Conservation (phyloP, 2,113 vertebrate genomes). For the Machaerirhynchus nigripectus region DNA sequence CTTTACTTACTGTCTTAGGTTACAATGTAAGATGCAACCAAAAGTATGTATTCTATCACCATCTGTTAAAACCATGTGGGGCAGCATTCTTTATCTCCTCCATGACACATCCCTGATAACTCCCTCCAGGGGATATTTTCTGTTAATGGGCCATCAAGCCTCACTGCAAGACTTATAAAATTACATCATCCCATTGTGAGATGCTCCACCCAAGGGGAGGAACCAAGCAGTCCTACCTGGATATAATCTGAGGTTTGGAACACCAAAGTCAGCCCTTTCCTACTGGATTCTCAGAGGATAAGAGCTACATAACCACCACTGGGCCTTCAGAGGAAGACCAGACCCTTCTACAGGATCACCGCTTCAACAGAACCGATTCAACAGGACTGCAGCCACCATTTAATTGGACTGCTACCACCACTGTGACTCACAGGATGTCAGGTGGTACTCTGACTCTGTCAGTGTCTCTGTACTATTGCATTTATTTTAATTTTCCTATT, state of each 20-base stretch:
- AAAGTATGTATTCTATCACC: neutral
- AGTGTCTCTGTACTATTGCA: neutral
- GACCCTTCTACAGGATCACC: neutral
- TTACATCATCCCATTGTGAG: neutral
- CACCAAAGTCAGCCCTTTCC: neutral
- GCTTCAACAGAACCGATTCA: neutral
- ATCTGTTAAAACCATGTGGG: neutral
- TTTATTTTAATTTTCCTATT: neutral
- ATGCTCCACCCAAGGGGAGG: neutral
- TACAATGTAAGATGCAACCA: neutral
- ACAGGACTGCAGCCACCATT: neutral
- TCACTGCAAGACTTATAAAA: neutral
- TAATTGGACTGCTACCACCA: neutral
- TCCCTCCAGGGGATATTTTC: neutral
- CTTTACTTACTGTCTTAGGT: neutral
- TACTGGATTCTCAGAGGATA: neutral
- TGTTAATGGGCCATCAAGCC: neutral
- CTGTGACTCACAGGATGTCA: neutral
- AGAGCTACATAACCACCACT: neutral
- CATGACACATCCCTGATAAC: neutral
- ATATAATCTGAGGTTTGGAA: neutral
- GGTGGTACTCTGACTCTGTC: neutral
- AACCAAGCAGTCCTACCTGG: neutral
- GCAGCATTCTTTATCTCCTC: neutral
- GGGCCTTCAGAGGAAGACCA: neutral